A percentile compares a stretch with the other conserved stretches of the same genome.
phyloP scores from a whole-genome alignment of 1,140 invertebrate genomes.

The Macrobrachium rosenbergii region DNA sequence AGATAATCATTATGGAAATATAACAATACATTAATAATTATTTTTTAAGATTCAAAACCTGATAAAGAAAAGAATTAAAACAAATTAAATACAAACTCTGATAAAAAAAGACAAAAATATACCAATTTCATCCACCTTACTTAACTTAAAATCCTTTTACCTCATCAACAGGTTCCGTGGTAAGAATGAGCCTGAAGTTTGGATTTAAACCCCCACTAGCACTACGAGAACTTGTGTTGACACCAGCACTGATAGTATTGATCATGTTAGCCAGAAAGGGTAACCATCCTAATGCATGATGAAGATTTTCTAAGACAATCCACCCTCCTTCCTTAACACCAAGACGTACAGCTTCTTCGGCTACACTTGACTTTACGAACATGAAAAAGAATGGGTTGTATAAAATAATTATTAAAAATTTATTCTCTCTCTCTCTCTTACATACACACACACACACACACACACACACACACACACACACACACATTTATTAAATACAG shows the following conservation, averaged over 20 bases:
- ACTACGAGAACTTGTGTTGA: not conserved
- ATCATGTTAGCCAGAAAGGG: slow-evolving; percentile 53
- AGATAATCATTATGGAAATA: no score
- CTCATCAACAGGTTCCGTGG: slow-evolving; percentile 66
- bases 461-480: no score
- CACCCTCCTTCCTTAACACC: slow-evolving; percentile 42
- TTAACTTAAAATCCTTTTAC: slow-evolving; percentile 23
- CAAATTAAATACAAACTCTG: no score
- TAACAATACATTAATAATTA: no score
- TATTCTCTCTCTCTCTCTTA: no score
- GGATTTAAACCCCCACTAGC: slow-evolving; percentile 10
- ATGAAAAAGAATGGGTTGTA: not conserved
- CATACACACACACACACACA: no score
- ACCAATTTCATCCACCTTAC: not conserved
- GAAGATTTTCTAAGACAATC: slow-evolving; percentile 57
- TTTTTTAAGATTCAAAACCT: no score
- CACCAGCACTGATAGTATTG: not conserved
- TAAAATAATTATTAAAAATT: no score
- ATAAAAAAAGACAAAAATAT: not conserved
- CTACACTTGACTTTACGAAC: slow-evolving; percentile 29
- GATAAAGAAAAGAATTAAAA: no score
- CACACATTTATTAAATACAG: no score
- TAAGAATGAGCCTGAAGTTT: slow-evolving; percentile 54
- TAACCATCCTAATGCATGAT: slow-evolving; percentile 55
- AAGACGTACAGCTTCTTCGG: slow-evolving; percentile 29